Evolutionary conservation across 2,888 invertebrate species (phyloP), one percentile per base, ranked within the genome.

Genomic region (Trichogramma evanescens): DNA sequence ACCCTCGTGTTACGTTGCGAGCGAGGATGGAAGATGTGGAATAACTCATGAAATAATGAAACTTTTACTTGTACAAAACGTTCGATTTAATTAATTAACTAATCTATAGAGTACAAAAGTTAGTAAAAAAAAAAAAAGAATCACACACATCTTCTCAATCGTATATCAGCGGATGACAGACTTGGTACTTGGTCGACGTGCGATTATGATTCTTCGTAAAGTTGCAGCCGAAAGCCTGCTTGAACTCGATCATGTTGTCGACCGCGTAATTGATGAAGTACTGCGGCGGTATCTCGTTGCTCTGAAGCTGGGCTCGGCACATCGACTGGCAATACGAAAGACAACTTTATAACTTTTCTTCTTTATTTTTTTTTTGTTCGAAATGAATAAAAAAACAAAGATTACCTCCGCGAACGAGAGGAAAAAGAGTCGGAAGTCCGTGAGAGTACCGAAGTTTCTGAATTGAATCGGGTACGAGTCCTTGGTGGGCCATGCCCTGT

Each of bases 341-440:
- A 26, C 26, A 2, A 13, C 7, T n/a, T 10, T 48, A 48, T 6
- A 13, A 48, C 3, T 5, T 10, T 10, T 48, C 10, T n/a, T n/a
- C 5, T 44, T 39, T 1, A 57, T 7, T 52, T 13, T 26, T 49
- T 54, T 49, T n/a, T n/a, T n/a, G n/a, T 8, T 8, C 38, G 5
- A 13, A 13, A 13, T 13, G n/a, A 10, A 38, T n/a, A 26, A 52
- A 52, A 7, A 39, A 39, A n/a, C 9, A 56, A 13, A 41, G 38
- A 8, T 49, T 56, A 64, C 64, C 52, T 58, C 46, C 4, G 62
- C 62, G 38, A 61, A 64, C 3, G 62, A 54, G 2, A 60, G 26
- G 45, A 60, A 64, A 43, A 62, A 62, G 4, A 64, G 48, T 2
- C 42, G 53, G n/a, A 8, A 52, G 13, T 55, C 56, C 8, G 58